Percentiles rank a stretch among this genome's conserved stretches.
Evolutionary conservation across 2,797 vertebrate species (phyloP).

Genomic region (Amblyraja radiata): DNA sequence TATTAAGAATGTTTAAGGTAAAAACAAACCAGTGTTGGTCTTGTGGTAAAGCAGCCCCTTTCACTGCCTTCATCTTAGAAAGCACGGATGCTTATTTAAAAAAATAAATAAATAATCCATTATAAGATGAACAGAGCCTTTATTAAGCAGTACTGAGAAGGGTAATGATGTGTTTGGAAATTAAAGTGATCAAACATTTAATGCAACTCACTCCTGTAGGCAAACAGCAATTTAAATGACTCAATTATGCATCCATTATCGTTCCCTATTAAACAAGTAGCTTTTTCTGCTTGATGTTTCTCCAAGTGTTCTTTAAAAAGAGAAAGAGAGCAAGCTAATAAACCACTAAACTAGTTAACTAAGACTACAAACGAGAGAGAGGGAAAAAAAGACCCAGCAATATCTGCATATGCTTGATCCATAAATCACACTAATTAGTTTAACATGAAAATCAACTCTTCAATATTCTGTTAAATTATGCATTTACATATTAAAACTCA

Average conservation of each 20-base stretch:
- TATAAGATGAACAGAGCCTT: constrained; percentile 71
- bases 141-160: constrained; percentile 94
- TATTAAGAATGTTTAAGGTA: background rate
- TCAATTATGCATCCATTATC: constrained; percentile 99
- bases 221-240: constrained; percentile 97
- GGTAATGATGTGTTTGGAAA: constrained; percentile 98
- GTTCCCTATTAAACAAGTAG: constrained; percentile 67
- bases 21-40: constrained; percentile 10
- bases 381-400: constrained; percentile 50
- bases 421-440: constrained; percentile 86
- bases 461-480: constrained; percentile 69
- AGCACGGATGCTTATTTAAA: background rate
- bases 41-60: background rate
- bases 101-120: constrained; percentile 37
- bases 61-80: constrained; percentile 18
- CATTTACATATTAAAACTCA: constrained; percentile 63
- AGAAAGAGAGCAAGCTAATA: constrained; percentile 62
- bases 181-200: constrained; percentile 99
- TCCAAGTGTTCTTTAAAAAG: constrained; percentile 37
- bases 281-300: constrained; percentile 36
- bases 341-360: constrained; percentile 75
- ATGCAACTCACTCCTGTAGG: constrained; percentile 95
- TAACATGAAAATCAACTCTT: constrained; percentile 69
- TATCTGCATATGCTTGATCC: constrained; percentile 64
- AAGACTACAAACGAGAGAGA: constrained; percentile 53